These are phyloP conservation scores for Kuschelorhynchus macadamiae DNA, from an alignment of 2,888 invertebrate genomes.

Conservation along the genomic window DNA sequence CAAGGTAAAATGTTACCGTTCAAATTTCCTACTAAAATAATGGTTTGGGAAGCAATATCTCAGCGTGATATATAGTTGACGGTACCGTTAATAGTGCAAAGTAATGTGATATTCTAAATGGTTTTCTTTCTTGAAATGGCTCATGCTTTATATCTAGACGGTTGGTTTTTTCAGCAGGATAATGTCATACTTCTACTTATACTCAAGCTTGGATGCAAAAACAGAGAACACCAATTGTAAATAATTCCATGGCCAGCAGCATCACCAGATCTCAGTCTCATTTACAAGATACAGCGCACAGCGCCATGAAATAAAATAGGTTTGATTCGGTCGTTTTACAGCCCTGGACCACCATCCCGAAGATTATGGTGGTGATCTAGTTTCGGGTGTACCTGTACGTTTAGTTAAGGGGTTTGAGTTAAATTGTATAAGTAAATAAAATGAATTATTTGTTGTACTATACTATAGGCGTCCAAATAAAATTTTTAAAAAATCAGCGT, in stretches of 20 bases:
- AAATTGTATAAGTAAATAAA: neutral
- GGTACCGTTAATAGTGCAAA: too few relatives aligned
- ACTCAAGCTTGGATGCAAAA: neutral
- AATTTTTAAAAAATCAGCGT: too few relatives aligned
- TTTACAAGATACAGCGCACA: neutral
- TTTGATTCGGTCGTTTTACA: neutral
- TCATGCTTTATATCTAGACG: too few relatives aligned
- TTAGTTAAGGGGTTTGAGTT: neutral
- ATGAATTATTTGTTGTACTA: conserved; percentile 1
- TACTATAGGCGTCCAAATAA: too few relatives aligned
- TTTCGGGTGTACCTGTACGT: neutral
- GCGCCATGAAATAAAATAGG: neutral
- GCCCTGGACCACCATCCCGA: neutral
- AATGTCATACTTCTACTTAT: neutral
- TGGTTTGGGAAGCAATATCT: too few relatives aligned
- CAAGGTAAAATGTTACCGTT: too few relatives aligned
- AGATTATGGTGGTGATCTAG: neutral
- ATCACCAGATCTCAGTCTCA: neutral
- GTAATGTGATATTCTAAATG: too few relatives aligned
- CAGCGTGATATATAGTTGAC: too few relatives aligned
- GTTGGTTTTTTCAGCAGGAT: too few relatives aligned
- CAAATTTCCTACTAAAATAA: too few relatives aligned
- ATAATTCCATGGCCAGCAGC: neutral
- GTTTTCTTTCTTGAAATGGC: too few relatives aligned
- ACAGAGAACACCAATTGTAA: neutral